phyloP scores from a whole-genome alignment of 2,797 vertebrate genomes.

The Phataginus tricuspis region DNA sequence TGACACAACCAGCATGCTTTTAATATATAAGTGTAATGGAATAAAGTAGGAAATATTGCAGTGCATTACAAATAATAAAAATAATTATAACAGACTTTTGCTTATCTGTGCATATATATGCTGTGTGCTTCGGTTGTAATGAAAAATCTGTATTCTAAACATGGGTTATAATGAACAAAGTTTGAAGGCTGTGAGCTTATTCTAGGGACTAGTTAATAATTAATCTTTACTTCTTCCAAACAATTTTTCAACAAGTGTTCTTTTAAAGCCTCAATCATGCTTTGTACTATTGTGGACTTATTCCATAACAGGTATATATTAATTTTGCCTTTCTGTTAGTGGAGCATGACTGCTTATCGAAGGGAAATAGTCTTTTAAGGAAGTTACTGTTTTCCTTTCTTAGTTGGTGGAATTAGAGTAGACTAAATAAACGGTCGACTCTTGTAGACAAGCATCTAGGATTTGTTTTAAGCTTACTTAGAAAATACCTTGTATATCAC shows the following conservation, averaged over 20 bases:
- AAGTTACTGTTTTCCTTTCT: constrained; percentile 75
- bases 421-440: constrained; percentile 67
- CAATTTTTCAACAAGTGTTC: constrained; percentile 16
- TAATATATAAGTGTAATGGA: background rate
- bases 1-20: background rate
- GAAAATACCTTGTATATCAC: background rate
- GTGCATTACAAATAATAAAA: background rate
- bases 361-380: constrained; percentile 67
- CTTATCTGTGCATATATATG: background rate
- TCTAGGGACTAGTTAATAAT: background rate
- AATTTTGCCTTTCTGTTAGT: constrained; percentile 41
- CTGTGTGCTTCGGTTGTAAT: background rate
- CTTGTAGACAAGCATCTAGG: background rate
- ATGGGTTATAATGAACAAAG: background rate
- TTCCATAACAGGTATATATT: background rate
- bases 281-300: constrained; percentile 40
- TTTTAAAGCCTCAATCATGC: background rate
- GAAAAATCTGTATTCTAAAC: constrained; percentile 14
- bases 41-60: background rate
- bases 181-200: background rate
- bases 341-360: constrained; percentile 27
- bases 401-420: constrained; percentile 61
- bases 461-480: constrained; percentile 51
- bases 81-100: background rate
- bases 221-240: background rate